These are phyloP conservation scores for Xanthia icteritia DNA, from an alignment of 2,888 invertebrate species.

Conservation along the genomic window DNA sequence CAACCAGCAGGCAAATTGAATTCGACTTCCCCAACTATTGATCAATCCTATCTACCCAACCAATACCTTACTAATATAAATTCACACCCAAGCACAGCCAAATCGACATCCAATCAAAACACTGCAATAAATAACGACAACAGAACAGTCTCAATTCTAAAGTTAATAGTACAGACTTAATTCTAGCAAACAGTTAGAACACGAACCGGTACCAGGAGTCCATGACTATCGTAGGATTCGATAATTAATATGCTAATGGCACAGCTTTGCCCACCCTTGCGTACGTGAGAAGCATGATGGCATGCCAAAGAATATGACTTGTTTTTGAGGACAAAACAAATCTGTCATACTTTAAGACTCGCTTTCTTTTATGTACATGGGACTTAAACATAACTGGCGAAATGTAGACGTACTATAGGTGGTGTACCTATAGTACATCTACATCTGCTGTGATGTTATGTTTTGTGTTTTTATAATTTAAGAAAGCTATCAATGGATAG, in stretches of 20 bases:
- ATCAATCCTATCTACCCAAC: constrained; percentile 39
- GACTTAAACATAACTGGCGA: too few species aligned
- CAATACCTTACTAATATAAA: constrained; percentile 50
- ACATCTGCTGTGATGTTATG: too few species aligned
- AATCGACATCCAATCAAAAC: constrained; percentile 62
- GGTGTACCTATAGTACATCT: too few species aligned
- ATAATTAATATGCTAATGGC: constrained; percentile 88
- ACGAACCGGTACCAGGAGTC: constrained; percentile 70
- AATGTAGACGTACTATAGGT: too few species aligned
- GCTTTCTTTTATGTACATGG: too few species aligned
- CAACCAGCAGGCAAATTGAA: constrained; percentile 22
- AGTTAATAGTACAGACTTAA: constrained; percentile 59
- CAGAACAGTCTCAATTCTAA: constrained; percentile 59
- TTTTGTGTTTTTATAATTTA: too few species aligned
- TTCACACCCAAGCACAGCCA: constrained; percentile 32
- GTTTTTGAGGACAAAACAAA: not conserved
- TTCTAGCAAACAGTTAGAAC: constrained; percentile 58
- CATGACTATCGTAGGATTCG: constrained; percentile 78
- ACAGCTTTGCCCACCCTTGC: constrained; percentile 80
- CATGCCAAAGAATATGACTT: constrained; percentile 51
- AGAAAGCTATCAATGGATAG: too few species aligned
- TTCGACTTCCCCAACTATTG: constrained; percentile 22
- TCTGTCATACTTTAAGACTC: too few species aligned
- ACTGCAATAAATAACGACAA: constrained; percentile 58
- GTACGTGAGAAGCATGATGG: constrained; percentile 79